These are phyloP conservation scores for Lasioglossum vierecki DNA, from an alignment of 2,888 invertebrate species.

Conservation along the genomic window DNA sequence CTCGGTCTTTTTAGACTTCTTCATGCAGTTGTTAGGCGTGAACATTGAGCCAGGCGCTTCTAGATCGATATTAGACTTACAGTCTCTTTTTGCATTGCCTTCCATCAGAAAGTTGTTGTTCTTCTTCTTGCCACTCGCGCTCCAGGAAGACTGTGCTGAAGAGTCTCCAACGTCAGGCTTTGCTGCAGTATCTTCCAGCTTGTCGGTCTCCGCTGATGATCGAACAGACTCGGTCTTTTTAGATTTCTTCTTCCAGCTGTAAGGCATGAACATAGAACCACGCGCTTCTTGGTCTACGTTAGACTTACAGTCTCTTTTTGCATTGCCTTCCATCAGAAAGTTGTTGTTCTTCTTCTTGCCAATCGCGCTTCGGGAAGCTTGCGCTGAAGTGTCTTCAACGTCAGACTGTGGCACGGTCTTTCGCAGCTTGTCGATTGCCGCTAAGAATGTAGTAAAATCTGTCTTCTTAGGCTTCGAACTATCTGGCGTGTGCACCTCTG, in stretches of 20 bases:
- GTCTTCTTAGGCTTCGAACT: not conserved
- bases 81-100: not conserved
- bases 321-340: not conserved
- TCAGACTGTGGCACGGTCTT: conserved; percentile 18
- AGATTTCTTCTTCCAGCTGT: not conserved
- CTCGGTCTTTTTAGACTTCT: not conserved
- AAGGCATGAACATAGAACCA: not conserved
- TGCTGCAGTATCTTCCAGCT: conserved; percentile 25
- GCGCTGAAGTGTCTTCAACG: not conserved
- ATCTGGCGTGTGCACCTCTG: not conserved
- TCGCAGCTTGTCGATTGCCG: conserved; percentile 19
- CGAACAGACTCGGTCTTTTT: not conserved
- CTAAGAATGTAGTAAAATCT: not conserved
- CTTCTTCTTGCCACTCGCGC: conserved; percentile 70
- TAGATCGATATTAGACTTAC: not conserved
- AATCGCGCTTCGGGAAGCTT: conserved; percentile 70
- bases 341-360: conserved; percentile 62
- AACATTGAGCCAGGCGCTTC: not conserved
- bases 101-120: conserved; percentile 32
- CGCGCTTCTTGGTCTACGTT: not conserved
- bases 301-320: not conserved
- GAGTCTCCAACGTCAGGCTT: conserved; percentile 3
- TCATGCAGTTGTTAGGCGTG: not conserved
- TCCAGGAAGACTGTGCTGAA: conserved; percentile 56
- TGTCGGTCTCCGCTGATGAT: not conserved